These are phyloP conservation scores for Pseudochirops corinnae DNA, from an alignment of 2,797 vertebrate species.

Conservation along the genomic window DNA sequence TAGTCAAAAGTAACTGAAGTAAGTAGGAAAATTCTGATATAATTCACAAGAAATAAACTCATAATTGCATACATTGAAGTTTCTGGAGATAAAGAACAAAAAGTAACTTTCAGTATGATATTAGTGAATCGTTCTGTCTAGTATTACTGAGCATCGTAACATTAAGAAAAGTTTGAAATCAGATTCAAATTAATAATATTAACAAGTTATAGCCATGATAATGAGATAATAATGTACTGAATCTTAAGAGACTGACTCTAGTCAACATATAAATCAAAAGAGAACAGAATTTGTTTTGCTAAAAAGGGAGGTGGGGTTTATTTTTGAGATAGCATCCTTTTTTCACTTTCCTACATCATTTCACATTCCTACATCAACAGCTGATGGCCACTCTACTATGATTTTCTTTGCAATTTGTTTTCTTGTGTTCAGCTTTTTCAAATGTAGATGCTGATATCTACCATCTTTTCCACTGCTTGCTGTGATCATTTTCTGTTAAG, in stretches of 20 bases:
- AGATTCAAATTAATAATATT: constrained; percentile 8
- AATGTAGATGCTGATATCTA: not conserved
- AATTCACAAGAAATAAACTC: not conserved
- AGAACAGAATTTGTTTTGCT: not conserved
- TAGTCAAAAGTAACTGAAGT: constrained; percentile 19
- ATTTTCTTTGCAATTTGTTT: constrained; percentile 29
- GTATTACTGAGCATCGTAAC: constrained; percentile 15
- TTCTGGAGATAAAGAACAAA: not conserved
- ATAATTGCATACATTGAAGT: not conserved
- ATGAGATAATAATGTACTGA: not conserved
- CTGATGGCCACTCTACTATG: constrained; percentile 10
- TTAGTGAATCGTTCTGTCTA: not conserved
- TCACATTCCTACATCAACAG: not conserved
- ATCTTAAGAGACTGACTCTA: not conserved
- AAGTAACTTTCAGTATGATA: constrained; percentile 6
- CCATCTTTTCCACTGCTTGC: constrained; percentile 2
- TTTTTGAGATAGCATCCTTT: constrained; percentile 36
- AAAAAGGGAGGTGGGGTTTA: constrained; percentile 2
- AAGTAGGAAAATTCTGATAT: not conserved
- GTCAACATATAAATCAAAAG: not conserved
- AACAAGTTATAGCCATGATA: not conserved
- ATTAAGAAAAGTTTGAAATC: constrained; percentile 23
- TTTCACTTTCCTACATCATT: constrained; percentile 20
- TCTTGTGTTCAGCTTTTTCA: not conserved
- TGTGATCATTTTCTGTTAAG: constrained; percentile 25